A percentile compares a stretch with the other conserved stretches of the same genome.
These are phyloP conservation scores for Berghia stephanieae DNA, from an alignment of 1,140 invertebrate species.

Conservation along the genomic window DNA sequence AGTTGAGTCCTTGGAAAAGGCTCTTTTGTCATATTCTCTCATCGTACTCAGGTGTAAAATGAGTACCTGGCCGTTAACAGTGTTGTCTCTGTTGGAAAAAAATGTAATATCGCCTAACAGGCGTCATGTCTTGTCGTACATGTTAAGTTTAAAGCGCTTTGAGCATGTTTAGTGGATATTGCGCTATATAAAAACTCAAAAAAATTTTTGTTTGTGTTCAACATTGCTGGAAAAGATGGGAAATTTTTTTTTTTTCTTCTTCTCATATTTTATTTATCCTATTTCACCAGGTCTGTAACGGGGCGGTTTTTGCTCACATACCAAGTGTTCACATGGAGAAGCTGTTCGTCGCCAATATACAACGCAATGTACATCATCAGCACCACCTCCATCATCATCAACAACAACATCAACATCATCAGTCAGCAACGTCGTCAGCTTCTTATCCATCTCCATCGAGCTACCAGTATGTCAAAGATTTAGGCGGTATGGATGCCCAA, in stretches of 20 bases:
- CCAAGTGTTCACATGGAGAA: slow-evolving; percentile 66
- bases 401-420: background rate
- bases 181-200: no score
- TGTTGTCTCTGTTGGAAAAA: no score
- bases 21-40: no score
- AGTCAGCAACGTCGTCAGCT: background rate
- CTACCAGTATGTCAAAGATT: no score
- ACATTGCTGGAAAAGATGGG: background rate
- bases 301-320: slow-evolving; percentile 70
- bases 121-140: no score
- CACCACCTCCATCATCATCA: slow-evolving; percentile 20
- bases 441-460: no score
- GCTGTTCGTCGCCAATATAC: slow-evolving; percentile 23
- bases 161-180: no score
- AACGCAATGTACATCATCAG: background rate
- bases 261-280: slow-evolving; percentile 17
- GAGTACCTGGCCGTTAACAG: no score
- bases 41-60: no score
- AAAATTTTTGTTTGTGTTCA: background rate
- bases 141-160: background rate
- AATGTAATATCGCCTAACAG: no score
- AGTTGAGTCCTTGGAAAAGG: no score
- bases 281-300: slow-evolving; percentile 70
- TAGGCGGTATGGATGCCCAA: no score
- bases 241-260: slow-evolving; percentile 22